Conservation (phyloP, 2,888 invertebrate species). For the Siphlonurus alternatus region DNA sequence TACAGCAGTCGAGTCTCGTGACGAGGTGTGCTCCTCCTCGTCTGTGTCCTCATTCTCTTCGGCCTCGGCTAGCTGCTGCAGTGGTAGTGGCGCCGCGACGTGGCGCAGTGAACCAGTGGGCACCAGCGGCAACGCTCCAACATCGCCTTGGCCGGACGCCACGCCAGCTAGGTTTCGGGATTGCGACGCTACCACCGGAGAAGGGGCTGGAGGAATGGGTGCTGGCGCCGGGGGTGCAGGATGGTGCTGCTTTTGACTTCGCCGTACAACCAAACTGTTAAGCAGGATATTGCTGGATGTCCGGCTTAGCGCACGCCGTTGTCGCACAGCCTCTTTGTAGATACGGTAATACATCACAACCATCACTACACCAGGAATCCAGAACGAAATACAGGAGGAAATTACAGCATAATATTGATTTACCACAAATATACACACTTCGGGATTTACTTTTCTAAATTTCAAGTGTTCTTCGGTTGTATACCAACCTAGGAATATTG, state of each 20-base stretch:
- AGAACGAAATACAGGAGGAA: constrained; percentile 79
- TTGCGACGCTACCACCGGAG: background rate
- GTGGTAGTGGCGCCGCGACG: background rate
- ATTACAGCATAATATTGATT: constrained; percentile 76
- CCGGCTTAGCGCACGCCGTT: constrained; percentile 62
- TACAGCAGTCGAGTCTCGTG: background rate
- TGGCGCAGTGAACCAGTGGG: background rate
- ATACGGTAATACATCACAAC: constrained; percentile 80
- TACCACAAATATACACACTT: constrained; percentile 68
- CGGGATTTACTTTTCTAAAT: constrained; percentile 43
- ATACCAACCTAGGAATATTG: constrained; percentile 91
- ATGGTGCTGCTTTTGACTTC: background rate
- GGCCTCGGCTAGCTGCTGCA: background rate
- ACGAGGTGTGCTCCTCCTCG: background rate
- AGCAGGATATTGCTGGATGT: constrained; percentile 75
- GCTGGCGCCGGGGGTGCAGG: background rate
- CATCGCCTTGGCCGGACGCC: background rate
- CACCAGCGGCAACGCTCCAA: background rate
- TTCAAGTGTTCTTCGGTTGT: constrained; percentile 64
- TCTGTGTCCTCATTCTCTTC: background rate
- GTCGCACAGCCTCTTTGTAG: constrained; percentile 40
- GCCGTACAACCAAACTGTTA: constrained; percentile 27
- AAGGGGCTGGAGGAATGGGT: background rate
- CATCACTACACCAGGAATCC: constrained; percentile 88
- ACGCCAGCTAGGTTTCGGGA: background rate